phyloP scores from a whole-genome alignment of 2,888 invertebrate species.

The Mythimna vitellina region DNA sequence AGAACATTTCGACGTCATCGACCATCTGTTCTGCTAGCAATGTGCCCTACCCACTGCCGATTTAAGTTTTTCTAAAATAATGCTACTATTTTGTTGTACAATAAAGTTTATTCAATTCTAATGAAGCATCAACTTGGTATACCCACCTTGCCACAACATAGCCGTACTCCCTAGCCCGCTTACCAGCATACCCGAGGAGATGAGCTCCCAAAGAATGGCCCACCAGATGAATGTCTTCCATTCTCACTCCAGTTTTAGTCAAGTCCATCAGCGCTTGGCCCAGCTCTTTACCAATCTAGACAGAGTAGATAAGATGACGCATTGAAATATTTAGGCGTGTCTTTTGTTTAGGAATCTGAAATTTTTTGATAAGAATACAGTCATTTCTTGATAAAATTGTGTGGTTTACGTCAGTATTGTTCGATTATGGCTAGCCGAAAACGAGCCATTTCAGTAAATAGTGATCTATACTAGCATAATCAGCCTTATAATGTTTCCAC shows the following conservation, averaged over 20 bases:
- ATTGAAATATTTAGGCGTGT: background rate
- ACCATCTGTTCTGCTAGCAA: no score
- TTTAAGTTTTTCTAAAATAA: no score
- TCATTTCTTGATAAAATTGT: background rate
- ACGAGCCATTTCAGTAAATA: no score
- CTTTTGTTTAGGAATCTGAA: background rate
- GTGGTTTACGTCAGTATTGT: background rate
- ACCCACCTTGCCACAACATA: slow-evolving; percentile 78
- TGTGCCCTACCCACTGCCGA: no score
- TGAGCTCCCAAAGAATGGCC: slow-evolving; percentile 88
- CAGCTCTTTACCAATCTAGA: slow-evolving; percentile 77
- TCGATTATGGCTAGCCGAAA: no score
- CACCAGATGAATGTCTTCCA: slow-evolving; percentile 79
- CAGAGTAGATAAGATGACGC: background rate
- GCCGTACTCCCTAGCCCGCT: slow-evolving; percentile 73
- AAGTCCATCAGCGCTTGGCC: slow-evolving; percentile 77
- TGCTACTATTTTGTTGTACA: no score
- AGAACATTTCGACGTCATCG: no score
- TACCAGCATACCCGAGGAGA: slow-evolving; percentile 83
- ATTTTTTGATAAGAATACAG: background rate
- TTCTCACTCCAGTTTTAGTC: slow-evolving; percentile 75
- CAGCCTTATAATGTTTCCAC: no score
- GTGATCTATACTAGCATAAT: no score
- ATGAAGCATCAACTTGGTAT: background rate
- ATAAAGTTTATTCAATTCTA: no score